phyloP scores from a whole-genome alignment of 2,888 invertebrate genomes.

The Sesamia inferens region DNA sequence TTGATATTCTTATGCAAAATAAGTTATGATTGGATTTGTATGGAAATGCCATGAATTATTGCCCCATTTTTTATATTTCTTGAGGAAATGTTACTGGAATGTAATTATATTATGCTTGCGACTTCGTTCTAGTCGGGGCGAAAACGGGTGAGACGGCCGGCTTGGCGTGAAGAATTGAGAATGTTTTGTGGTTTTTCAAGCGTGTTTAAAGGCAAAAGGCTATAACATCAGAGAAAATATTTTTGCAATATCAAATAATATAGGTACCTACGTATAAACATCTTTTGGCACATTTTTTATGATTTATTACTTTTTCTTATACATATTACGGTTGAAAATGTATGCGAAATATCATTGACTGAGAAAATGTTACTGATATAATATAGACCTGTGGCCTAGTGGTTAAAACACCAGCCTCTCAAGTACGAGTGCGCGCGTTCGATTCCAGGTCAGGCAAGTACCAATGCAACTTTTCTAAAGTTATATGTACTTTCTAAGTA shows the following conservation, averaged over 20 bases:
- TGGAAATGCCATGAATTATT: conserved; percentile 17
- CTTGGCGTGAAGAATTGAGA: background rate
- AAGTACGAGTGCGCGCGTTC: too few relatives aligned
- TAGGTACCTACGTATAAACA: too few relatives aligned
- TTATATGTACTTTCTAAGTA: too few relatives aligned
- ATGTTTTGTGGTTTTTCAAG: background rate
- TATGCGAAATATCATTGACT: background rate
- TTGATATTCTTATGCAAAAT: conserved; percentile 27
- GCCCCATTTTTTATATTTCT: conserved; percentile 15
- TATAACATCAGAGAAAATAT: background rate
- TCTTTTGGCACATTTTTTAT: background rate
- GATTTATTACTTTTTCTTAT: too few relatives aligned
- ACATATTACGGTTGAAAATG: background rate
- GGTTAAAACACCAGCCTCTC: too few relatives aligned
- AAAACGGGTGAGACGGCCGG: background rate
- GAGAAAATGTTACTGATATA: background rate
- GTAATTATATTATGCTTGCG: background rate
- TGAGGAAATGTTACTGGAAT: conserved; percentile 11
- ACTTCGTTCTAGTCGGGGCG: background rate
- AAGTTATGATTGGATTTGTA: conserved; percentile 25
- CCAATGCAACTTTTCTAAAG: too few relatives aligned
- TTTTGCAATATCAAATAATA: background rate
- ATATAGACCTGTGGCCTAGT: too few relatives aligned
- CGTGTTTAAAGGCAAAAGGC: background rate
- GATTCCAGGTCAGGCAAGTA: too few relatives aligned